phyloP scores from a whole-genome alignment of 2,113 vertebrate genomes.

The Tyto alba region DNA sequence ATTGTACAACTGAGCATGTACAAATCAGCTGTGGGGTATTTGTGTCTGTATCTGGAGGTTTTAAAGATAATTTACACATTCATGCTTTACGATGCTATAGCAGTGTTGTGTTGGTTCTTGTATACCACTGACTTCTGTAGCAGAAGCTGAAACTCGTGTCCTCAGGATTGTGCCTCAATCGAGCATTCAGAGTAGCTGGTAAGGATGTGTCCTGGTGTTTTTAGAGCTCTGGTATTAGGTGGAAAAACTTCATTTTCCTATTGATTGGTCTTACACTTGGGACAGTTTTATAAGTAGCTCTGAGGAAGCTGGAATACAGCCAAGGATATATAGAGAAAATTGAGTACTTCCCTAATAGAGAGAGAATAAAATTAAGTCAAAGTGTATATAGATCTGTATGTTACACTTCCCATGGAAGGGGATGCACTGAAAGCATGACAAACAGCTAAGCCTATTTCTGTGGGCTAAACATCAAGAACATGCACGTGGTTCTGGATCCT shows the following conservation, averaged over 20 bases:
- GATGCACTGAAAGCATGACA: background rate
- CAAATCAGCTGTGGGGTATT: background rate
- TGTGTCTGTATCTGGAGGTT: background rate
- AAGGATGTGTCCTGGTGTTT: background rate
- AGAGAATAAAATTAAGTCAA: background rate
- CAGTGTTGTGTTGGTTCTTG: background rate
- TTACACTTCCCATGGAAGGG: background rate
- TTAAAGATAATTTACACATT: background rate
- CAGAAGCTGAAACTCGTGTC: background rate
- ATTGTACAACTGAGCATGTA: background rate
- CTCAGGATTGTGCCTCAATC: background rate
- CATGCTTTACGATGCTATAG: background rate
- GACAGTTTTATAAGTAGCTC: background rate
- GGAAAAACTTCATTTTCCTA: background rate
- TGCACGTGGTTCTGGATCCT: rapidly evolving
- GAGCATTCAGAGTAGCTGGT: background rate
- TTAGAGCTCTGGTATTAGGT: background rate
- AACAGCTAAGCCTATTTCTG: background rate
- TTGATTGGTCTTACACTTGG: background rate
- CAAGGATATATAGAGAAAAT: background rate
- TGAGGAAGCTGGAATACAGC: background rate
- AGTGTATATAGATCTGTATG: background rate
- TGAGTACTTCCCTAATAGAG: background rate
- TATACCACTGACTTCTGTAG: background rate
- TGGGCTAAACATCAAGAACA: background rate